Percentiles rank a stretch among this genome's conserved stretches.
Evolutionary conservation across 2,113 vertebrate species (phyloP).

Genomic region (Xenus cinereus): DNA sequence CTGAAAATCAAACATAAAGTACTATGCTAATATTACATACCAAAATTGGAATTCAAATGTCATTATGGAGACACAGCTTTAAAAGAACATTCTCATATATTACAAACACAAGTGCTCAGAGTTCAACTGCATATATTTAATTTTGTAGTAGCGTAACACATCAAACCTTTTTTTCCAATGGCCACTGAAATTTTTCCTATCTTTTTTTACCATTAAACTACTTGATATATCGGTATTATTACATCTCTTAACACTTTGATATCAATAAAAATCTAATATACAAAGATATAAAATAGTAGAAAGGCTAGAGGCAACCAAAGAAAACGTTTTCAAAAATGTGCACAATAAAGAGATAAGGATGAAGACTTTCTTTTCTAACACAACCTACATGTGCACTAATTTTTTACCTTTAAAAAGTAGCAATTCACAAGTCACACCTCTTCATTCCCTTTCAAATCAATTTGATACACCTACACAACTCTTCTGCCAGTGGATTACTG

Average conservation of each 20-base stretch:
- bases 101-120: background rate
- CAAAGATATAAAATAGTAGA: slow-evolving; percentile 5
- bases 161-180: background rate
- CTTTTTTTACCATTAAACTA: background rate
- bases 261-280: background rate
- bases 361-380: slow-evolving; percentile 11
- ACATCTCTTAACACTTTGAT: background rate
- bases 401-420: slow-evolving; percentile 21
- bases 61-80: background rate
- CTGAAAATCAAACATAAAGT: background rate
- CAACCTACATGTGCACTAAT: background rate
- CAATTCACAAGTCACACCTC: slow-evolving; percentile 25
- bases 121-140: background rate
- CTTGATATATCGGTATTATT: background rate
- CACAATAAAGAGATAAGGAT: background rate
- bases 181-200: background rate
- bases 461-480: slow-evolving; percentile 2
- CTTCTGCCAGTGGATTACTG: background rate
- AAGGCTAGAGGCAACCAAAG: background rate
- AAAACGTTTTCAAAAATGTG: background rate
- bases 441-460: slow-evolving; percentile 9
- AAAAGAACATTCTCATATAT: background rate
- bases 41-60: background rate
- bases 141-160: background rate
- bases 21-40: background rate